Evolutionary conservation across 2,888 invertebrate species (phyloP).

Genomic region (Dasypolia templi): DNA sequence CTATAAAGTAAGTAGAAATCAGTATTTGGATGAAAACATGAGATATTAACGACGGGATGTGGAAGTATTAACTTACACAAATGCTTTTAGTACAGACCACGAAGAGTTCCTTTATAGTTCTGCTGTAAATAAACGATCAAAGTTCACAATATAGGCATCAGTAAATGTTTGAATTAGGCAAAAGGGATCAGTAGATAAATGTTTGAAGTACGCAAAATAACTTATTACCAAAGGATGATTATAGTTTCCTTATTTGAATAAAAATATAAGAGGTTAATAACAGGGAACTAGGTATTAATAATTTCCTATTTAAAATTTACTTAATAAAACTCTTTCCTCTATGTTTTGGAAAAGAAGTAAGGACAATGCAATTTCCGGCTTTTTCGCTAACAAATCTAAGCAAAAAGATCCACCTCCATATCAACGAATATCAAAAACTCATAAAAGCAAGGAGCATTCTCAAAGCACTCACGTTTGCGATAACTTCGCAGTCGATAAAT

Average conservation of each 20-base stretch:
- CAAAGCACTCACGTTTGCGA: conserved; percentile 68
- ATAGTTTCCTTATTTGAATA: neutral
- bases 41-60: conserved; percentile 3
- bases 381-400: neutral
- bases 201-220: neutral
- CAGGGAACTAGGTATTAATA: neutral
- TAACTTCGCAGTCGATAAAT: conserved; percentile 67
- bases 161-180: neutral
- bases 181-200: too few relatives aligned
- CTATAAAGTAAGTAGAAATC: conserved; percentile 92
- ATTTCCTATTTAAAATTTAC: neutral
- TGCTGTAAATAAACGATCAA: conserved; percentile 18
- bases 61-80: conserved; percentile 7
- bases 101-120: conserved; percentile 2
- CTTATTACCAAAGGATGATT: neutral
- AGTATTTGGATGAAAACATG: conserved; percentile 8
- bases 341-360: neutral
- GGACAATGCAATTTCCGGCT: neutral
- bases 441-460: conserved; percentile 55
- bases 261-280: neutral
- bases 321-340: neutral
- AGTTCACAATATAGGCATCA: conserved; percentile 38
- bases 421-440: conserved; percentile 16
- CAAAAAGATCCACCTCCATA: conserved; percentile 12
- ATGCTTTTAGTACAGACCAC: conserved; percentile 20